A percentile compares a stretch with the other conserved stretches of the same genome.
Conservation (phyloP, 2,888 invertebrate genomes). For the Clistopyga incitator region DNA sequence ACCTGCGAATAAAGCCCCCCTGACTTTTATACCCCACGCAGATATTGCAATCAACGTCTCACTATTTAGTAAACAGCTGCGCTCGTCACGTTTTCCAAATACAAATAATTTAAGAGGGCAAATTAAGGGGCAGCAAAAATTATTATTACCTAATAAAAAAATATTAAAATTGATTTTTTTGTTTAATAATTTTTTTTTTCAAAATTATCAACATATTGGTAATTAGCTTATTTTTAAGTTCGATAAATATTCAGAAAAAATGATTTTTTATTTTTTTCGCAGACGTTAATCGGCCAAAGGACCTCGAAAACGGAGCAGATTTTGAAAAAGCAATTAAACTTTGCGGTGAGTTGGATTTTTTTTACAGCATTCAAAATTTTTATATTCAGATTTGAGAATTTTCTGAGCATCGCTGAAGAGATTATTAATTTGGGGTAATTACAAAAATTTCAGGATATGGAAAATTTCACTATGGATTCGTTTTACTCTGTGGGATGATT, state of each 20-base stretch:
- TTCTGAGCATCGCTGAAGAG: too few species aligned
- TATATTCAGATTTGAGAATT: too few species aligned
- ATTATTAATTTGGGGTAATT: background rate
- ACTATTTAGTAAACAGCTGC: background rate
- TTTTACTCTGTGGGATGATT: constrained; percentile 88
- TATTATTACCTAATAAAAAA: too few species aligned
- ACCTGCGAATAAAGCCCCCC: constrained; percentile 12
- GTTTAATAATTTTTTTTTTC: too few species aligned
- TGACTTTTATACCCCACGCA: constrained; percentile 25
- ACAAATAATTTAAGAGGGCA: background rate
- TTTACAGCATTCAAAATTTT: too few species aligned
- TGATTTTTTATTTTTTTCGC: background rate
- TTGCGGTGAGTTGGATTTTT: constrained; percentile 73
- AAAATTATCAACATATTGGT: too few species aligned
- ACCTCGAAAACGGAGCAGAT: constrained; percentile 71
- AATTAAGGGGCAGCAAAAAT: too few species aligned
- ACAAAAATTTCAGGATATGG: constrained; percentile 85
- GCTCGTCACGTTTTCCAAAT: background rate
- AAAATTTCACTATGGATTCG: constrained; percentile 88
- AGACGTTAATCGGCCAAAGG: constrained; percentile 73
- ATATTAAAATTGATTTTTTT: too few species aligned
- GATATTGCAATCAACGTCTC: constrained; percentile 30
- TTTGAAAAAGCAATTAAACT: constrained; percentile 78
- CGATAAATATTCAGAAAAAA: too few species aligned
- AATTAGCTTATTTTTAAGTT: too few species aligned